Evolutionary conservation across 35 echinoderm and acorn worm genomes (phyloP).

Genomic region (Strongylocentrotus purpuratus): DNA sequence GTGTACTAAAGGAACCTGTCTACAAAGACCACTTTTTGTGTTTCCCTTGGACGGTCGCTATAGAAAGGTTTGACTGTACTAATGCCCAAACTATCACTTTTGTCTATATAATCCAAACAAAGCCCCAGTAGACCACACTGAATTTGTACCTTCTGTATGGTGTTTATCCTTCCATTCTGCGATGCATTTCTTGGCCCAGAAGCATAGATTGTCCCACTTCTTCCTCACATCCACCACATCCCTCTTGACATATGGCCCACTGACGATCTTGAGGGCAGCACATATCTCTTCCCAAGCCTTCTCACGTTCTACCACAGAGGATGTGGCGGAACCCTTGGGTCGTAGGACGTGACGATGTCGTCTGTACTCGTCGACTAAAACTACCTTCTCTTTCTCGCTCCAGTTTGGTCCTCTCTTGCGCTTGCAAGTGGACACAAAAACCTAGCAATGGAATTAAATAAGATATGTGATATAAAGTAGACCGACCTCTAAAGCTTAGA

Average conservation of each 20-base stretch:
- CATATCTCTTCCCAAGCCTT: constrained; percentile 39
- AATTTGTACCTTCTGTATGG: not conserved
- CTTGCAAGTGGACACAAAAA: constrained; percentile 32
- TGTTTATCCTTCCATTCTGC: constrained; percentile 47
- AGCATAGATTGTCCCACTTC: constrained; percentile 49
- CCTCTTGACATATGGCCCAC: constrained; percentile 44
- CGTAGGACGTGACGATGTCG: constrained; percentile 30
- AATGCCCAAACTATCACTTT: too few relatives aligned
- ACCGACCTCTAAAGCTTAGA: too few relatives aligned
- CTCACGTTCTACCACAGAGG: constrained; percentile 35
- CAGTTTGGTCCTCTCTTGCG: constrained; percentile 48
- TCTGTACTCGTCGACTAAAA: constrained; percentile 29
- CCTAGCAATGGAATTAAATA: not conserved
- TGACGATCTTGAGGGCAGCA: constrained; percentile 4
- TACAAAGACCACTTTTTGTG: too few relatives aligned
- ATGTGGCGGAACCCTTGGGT: not conserved
- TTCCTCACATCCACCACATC: constrained; percentile 38
- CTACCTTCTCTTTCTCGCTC: constrained; percentile 46
- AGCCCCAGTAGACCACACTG: not conserved
- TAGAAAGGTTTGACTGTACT: too few relatives aligned
- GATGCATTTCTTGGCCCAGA: constrained; percentile 50
- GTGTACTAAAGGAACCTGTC: too few relatives aligned
- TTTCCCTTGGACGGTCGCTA: too few relatives aligned
- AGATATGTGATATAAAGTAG: not conserved
- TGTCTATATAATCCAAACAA: too few relatives aligned